These are phyloP conservation scores for Trypoxylon attenuatum DNA, from an alignment of 2,888 invertebrate species.

Conservation along the genomic window DNA sequence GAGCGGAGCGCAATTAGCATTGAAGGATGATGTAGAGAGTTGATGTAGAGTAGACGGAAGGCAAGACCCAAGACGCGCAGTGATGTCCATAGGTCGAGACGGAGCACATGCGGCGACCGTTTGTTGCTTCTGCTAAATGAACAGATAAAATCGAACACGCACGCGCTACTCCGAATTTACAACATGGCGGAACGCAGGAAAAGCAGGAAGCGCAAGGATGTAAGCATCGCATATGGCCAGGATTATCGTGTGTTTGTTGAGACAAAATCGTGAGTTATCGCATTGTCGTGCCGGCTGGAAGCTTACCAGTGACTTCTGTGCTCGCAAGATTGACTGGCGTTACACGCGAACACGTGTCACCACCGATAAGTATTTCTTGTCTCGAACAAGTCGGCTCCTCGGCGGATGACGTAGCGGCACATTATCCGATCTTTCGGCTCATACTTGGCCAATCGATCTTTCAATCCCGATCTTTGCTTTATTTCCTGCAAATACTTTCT, in stretches of 20 bases:
- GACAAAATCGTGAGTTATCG: neutral
- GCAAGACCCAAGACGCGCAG: too few relatives aligned
- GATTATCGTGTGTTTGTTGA: constrained; percentile 24
- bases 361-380: constrained; percentile 12
- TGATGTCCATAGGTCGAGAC: neutral
- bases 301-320: constrained; percentile 2
- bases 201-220: constrained; percentile 80
- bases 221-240: constrained; percentile 69
- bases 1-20: neutral
- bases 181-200: constrained; percentile 81
- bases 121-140: constrained; percentile 10
- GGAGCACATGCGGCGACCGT: constrained; percentile 2
- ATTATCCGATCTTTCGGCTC: constrained; percentile 15
- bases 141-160: constrained; percentile 34
- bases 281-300: constrained; percentile 3
- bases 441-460: constrained; percentile 9
- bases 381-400: constrained; percentile 5
- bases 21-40: neutral
- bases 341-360: constrained; percentile 27
- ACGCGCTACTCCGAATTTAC: constrained; percentile 58
- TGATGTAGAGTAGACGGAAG: too few relatives aligned
- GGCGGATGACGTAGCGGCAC: constrained; percentile 48
- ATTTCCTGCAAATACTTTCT: neutral
- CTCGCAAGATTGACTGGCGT: neutral
- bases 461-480: neutral